phyloP scores from a whole-genome alignment of 2,888 invertebrate species.

The Calameuta filiformis region DNA sequence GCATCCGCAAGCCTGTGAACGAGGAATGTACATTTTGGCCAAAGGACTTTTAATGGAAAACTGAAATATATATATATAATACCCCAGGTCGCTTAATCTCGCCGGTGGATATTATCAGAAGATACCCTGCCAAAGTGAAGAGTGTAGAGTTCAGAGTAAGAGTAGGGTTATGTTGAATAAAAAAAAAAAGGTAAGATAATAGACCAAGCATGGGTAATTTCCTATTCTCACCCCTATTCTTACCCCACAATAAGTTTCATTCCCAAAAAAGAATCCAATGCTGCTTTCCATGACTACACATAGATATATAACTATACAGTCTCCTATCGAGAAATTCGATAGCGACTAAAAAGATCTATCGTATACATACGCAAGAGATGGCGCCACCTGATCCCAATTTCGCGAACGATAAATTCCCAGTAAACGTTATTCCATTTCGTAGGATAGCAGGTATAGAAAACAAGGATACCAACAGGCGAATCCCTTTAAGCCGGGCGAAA shows the following conservation, averaged over 20 bases:
- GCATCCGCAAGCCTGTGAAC: neutral
- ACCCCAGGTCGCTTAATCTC: neutral
- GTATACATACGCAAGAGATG: neutral
- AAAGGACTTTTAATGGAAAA: neutral
- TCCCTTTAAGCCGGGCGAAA: neutral
- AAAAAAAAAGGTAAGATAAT: neutral
- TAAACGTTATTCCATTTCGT: neutral
- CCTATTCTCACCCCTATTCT: neutral
- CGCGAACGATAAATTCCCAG: conserved; percentile 19
- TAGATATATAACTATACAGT: neutral
- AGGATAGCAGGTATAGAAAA: neutral
- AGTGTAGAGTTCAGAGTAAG: neutral
- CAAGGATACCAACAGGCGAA: neutral
- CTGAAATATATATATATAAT: neutral
- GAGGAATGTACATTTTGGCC: neutral
- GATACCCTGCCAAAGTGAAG: neutral
- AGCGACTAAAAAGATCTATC: neutral
- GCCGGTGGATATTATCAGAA: neutral
- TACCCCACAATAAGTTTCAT: neutral
- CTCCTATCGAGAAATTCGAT: neutral
- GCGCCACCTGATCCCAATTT: conserved; percentile 19
- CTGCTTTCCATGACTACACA: neutral
- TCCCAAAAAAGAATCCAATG: neutral
- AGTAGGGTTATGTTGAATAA: neutral
- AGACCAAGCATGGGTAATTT: neutral